phyloP scores from a whole-genome alignment of 1,140 invertebrate species.

The Muscidifurax raptorellus region DNA sequence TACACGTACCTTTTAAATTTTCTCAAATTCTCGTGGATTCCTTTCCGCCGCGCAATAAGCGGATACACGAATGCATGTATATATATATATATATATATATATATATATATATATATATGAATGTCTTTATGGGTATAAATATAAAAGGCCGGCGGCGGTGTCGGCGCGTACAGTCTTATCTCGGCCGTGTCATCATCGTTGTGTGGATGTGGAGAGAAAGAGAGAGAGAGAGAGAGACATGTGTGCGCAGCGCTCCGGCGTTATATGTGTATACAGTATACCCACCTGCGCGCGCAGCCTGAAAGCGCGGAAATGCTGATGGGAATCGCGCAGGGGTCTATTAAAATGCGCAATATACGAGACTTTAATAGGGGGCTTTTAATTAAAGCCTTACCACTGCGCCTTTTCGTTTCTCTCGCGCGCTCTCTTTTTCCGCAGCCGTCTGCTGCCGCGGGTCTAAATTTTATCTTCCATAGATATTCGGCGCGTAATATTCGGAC shows the following conservation, averaged over 20 bases:
- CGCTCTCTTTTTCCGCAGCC: neutral
- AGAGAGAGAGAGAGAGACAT: neutral
- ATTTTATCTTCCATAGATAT: neutral
- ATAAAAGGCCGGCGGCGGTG: neutral
- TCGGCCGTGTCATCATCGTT: slow-evolving; percentile 32
- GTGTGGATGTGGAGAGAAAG: neutral
- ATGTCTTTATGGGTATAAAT: slow-evolving; percentile 13
- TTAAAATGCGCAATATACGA: slow-evolving; percentile 46
- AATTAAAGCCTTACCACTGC: slow-evolving; percentile 43
- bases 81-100: neutral
- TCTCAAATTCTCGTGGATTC: too few species aligned
- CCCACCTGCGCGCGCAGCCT: neutral
- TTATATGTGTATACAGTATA: neutral
- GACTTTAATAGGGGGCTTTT: slow-evolving; percentile 43
- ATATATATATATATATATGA: slow-evolving; percentile 5
- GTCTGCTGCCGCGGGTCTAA: too few species aligned
- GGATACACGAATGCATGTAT: neutral
- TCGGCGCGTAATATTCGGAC: too few species aligned
- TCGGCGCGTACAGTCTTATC: slow-evolving; percentile 30
- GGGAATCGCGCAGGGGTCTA: slow-evolving; percentile 26
- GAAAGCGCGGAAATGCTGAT: slow-evolving; percentile 50
- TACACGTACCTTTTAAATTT: too few species aligned
- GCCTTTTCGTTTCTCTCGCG: neutral
- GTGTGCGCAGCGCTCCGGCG: neutral
- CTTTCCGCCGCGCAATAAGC: neutral